Conservation (phyloP, 2,888 invertebrate genomes). For the Cephalotes varians region DNA sequence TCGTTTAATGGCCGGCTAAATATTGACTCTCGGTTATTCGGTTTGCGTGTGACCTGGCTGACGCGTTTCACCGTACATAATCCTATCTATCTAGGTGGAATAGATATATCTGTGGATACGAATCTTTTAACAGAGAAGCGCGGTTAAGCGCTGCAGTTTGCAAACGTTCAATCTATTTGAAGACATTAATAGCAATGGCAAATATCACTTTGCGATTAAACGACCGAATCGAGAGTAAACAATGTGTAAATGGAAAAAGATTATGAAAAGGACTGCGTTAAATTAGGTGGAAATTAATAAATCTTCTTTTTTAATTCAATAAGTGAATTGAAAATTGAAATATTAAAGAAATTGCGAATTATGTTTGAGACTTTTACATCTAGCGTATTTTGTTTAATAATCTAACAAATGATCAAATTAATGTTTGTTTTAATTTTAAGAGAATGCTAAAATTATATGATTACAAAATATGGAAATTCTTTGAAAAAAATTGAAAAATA, state of each 20-base stretch:
- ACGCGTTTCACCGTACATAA: constrained; percentile 64
- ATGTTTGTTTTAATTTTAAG: neutral
- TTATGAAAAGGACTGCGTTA: neutral
- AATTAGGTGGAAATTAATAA: neutral
- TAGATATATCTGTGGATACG: constrained; percentile 47
- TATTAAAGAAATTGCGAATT: neutral
- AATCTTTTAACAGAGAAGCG: constrained; percentile 48
- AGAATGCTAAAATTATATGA: neutral
- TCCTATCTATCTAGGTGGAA: constrained; percentile 53
- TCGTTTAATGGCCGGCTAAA: constrained; percentile 79
- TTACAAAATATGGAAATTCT: neutral
- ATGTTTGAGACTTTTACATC: neutral
- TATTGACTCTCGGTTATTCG: constrained; percentile 78
- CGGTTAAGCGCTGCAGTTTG: constrained; percentile 31
- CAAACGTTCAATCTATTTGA: constrained; percentile 41
- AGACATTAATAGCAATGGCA: constrained; percentile 20
- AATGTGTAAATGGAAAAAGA: neutral
- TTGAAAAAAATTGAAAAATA: constrained; percentile 1
- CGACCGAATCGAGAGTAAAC: neutral
- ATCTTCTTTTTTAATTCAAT: neutral
- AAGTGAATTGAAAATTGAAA: neutral
- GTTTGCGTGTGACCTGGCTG: constrained; percentile 72
- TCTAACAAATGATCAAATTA: neutral
- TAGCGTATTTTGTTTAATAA: neutral
- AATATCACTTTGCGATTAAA: constrained; percentile 41